Percentiles rank a stretch among this genome's conserved stretches.
phyloP scores from a whole-genome alignment of 2,113 vertebrate species.

The Plecotus auritus region DNA sequence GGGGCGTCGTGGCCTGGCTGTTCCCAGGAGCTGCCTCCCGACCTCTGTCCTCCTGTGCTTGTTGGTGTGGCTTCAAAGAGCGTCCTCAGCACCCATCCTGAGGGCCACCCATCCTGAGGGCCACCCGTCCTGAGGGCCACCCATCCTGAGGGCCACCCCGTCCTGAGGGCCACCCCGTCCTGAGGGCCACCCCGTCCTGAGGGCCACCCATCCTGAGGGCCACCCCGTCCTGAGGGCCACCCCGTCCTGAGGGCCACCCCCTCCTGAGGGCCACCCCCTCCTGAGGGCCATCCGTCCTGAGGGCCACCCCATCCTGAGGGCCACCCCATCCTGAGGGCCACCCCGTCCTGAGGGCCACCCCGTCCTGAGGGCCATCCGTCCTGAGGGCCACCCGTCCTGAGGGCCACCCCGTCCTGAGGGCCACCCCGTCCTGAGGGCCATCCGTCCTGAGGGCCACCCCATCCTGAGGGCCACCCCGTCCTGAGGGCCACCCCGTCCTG shows the following conservation, averaged over 20 bases:
- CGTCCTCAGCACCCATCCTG: background rate
- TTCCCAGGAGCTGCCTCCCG: background rate
- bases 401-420: background rate
- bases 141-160: background rate
- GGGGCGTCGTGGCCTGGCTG: no score
- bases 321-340: background rate
- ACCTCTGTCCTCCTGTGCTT: background rate
- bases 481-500: background rate
- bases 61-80: background rate
- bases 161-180: background rate
- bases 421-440: background rate
- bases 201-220: background rate
- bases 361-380: background rate
- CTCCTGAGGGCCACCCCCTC: background rate
- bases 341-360: background rate
- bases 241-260: background rate
- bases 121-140: no score
- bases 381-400: background rate
- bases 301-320: background rate
- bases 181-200: background rate
- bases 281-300: background rate
- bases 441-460: background rate
- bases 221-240: background rate
- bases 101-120: background rate
- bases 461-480: background rate